Evolutionary conservation across 2,797 vertebrate genomes (phyloP), one percentile per base, ranked within the genome.

Genomic region (Cossypha dichroa): DNA sequence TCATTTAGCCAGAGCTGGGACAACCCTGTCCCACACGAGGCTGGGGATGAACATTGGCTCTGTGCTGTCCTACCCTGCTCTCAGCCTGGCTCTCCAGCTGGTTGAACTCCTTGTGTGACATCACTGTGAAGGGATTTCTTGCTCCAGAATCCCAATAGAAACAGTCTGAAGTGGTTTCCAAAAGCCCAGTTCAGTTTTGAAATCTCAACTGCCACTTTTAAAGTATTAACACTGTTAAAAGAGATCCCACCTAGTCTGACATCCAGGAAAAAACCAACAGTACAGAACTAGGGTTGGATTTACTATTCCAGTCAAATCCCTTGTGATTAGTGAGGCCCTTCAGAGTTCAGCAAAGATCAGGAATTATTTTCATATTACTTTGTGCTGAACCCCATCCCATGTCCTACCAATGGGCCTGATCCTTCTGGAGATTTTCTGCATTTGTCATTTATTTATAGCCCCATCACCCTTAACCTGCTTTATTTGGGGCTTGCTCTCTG

Each of bases 391-490:
- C 26, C 16, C 68, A 78, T 40, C 51, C 58, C 40, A 20, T 33
- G 28, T 56, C 66, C 73, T 84, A 46, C 41, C 62, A 19, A 64
- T 6, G 15, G n/a, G 31, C 34, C 56, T 25, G 49, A 58, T 84
- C 80, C 62, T 86, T 84, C 54, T 77, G 34, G n/a, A 94, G 40
- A 45, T 70, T 67, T 80, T 92, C 88, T 90, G 68, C 34, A 41
- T 74, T 63, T 85, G 41, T 52, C 29, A 70, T 84, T 89, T 78
- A 88, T 84, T 92, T 85, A 72, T n/a, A 92, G 80, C 62, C 66
- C 70, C 41, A 48, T 31, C 54, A 77, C 51, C 73, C 56, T 72
- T 60, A 49, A 12, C 62, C 62, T 78, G 66, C 56, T 64, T 82
- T 92, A 91, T 83, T 81, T 75, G 59, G 64, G 68, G 60, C 49